Base-by-base conservation (phyloP, 2,797 vertebrate species). In the Cossypha heuglini region DNA sequence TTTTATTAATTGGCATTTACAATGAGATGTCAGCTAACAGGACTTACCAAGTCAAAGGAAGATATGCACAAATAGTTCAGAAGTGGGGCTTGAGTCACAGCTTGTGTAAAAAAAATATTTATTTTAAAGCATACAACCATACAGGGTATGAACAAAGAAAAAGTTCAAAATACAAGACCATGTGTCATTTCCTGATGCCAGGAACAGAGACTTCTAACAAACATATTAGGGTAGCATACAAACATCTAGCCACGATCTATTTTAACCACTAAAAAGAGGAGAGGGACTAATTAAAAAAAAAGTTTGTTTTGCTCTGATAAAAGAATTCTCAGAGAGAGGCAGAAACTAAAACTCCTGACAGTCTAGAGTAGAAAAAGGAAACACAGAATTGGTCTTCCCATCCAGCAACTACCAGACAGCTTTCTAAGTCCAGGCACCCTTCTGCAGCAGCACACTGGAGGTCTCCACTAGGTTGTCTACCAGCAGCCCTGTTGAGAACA, bases 111-210 rank as follows among this genome's bases (percentile, higher is more conserved):
- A 84, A 95, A 95, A 86, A 72, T 33, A 59, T 55, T 76, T 52
- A 88, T 80, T 96, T 95, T 82, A 77, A 93, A 86, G 66, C 37
- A 91, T 14, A 74, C 21, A 89, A 69, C 89, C 78, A 92, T 62
- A 93, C 58, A 87, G 25, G 3, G 68, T 38, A 88, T 6, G 38
- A 96, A 96, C 64, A 93, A 93, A 93, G 85, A 83, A 91, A 74
- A 66, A n/a, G 52, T 81, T 74, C 91, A 86, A 80, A 94, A 93
- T 46, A 88, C 8, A 18, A 84, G 73, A 67, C 43, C 4, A 4
- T 78, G 86, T 96, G 85, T 95, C 94, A 96, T 83, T 95, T 96
- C 95, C 94, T 83, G 61, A 93, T 68, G 42, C 54, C 43, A 94
- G 49, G 72, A 96, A 80, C 46, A 72, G n/a, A 83, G 26, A 88